Conservation (phyloP, 2,888 invertebrate genomes). For the Drosophila aldrichi region DNA sequence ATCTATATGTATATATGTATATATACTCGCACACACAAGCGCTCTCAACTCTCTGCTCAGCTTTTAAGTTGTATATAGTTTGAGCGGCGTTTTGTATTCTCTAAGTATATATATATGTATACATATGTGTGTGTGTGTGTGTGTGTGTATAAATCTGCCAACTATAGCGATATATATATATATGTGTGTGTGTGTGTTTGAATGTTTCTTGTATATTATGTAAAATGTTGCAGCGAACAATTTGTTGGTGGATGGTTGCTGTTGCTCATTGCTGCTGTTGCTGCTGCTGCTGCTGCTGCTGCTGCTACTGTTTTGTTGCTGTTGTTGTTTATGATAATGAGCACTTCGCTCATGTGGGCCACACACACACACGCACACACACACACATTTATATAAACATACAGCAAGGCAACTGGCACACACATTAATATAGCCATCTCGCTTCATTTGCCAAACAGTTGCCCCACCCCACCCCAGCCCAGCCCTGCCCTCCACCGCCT, state of each 20-base stretch:
- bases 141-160: neutral
- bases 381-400: constrained; percentile 19
- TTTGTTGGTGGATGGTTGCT: constrained; percentile 62
- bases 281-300: constrained; percentile 44
- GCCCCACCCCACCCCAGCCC: constrained; percentile 22
- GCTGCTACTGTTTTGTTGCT: constrained; percentile 37
- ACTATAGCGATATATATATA: constrained; percentile 12
- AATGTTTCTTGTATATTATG: constrained; percentile 71
- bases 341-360: constrained; percentile 77
- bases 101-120: constrained; percentile 42
- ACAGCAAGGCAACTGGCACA: constrained; percentile 21
- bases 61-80: constrained; percentile 61
- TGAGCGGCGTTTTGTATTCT: constrained; percentile 58
- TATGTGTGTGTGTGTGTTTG: constrained; percentile 37
- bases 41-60: constrained; percentile 52
- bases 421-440: constrained; percentile 81
- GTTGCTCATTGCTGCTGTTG: constrained; percentile 31
- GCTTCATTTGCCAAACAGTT: constrained; percentile 70
- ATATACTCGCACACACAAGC: constrained; percentile 12
- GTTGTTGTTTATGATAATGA: constrained; percentile 80
- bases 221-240: constrained; percentile 74
- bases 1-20: neutral
- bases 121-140: constrained; percentile 12
- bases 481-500: neutral
- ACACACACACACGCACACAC: constrained; percentile 34